These are phyloP conservation scores for Magallana angulata DNA, from an alignment of 1,140 invertebrate genomes.

Conservation along the genomic window DNA sequence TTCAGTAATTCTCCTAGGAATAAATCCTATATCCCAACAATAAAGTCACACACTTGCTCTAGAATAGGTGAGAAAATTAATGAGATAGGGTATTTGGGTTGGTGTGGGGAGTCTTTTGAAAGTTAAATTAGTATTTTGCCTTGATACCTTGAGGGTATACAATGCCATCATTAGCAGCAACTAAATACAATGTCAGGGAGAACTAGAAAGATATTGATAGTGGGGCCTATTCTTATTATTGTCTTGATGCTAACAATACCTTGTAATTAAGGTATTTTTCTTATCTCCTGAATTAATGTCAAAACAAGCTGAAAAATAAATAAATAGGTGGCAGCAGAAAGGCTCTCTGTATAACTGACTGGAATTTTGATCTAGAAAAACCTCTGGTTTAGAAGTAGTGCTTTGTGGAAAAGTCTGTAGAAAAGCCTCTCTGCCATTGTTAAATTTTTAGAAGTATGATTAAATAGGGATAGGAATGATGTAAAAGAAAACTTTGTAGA, in stretches of 20 bases:
- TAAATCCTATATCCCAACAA: not conserved
- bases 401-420: too few species aligned
- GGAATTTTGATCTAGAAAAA: too few species aligned
- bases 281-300: not conserved
- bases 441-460: too few species aligned
- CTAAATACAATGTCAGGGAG: slow-evolving; percentile 6
- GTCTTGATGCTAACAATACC: not conserved
- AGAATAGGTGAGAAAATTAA: slow-evolving; percentile 25
- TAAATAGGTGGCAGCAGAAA: too few species aligned
- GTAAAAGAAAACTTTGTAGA: too few species aligned
- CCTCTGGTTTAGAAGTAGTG: too few species aligned
- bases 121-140: slow-evolving; percentile 5
- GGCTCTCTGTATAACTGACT: too few species aligned
- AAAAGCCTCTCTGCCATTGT: too few species aligned
- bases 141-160: slow-evolving; percentile 20
- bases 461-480: too few species aligned
- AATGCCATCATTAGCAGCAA: slow-evolving; percentile 3
- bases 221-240: not conserved
- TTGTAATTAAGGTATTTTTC: not conserved
- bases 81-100: not conserved
- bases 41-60: not conserved
- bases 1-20: not conserved
- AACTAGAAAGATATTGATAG: not conserved
- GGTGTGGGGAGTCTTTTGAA: slow-evolving; percentile 24
- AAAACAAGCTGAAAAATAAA: too few species aligned